These are phyloP conservation scores for Myiagra hebetior DNA, from an alignment of 2,113 vertebrate species.

Conservation along the genomic window DNA sequence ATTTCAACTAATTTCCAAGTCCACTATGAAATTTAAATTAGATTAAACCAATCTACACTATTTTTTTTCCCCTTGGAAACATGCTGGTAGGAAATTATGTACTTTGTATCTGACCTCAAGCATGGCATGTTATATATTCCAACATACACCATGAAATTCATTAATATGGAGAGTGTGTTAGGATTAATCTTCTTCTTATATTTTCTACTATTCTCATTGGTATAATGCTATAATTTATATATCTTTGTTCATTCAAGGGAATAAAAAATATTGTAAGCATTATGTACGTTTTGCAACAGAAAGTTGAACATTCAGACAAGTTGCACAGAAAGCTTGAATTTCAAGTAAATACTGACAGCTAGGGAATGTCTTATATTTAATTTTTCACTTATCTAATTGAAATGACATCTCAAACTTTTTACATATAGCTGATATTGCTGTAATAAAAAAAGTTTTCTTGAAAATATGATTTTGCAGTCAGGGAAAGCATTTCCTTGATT, in stretches of 20 bases:
- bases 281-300: background rate
- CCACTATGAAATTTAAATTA: constrained; percentile 18
- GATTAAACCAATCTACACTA: background rate
- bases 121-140: background rate
- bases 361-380: background rate
- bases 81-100: background rate
- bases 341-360: constrained; percentile 17
- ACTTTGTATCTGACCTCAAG: background rate
- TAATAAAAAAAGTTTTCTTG: constrained; percentile 9
- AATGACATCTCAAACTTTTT: constrained; percentile 21
- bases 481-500: constrained; percentile 31
- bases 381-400: constrained; percentile 45
- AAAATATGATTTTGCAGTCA: constrained; percentile 39
- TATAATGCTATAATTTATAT: background rate
- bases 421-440: background rate
- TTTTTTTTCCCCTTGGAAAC: background rate
- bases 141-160: background rate
- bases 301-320: background rate
- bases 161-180: background rate
- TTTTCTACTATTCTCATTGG: background rate
- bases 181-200: background rate
- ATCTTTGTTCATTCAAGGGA: background rate
- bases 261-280: background rate
- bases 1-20: constrained; percentile 28
- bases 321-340: background rate